Conservation (phyloP, 1,140 invertebrate species). For the Rhagoletis zephyria region DNA sequence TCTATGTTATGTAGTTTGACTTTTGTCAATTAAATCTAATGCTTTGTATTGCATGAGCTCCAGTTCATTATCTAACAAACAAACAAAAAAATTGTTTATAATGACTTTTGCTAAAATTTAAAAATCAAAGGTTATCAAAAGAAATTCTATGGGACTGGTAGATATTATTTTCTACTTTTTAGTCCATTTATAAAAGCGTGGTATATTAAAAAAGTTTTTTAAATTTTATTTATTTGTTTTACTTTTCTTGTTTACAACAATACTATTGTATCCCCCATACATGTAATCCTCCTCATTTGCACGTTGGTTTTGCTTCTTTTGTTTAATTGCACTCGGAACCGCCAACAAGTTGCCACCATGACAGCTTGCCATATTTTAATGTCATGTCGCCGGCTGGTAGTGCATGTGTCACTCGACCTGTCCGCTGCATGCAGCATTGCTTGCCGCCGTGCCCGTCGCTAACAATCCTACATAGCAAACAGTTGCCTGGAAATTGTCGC, state of each 20-base stretch:
- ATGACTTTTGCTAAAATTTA: too few species aligned
- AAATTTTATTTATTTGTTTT: neutral
- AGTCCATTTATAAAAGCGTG: too few species aligned
- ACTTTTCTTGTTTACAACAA: neutral
- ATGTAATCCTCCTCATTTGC: constrained; percentile 44
- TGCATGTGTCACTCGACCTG: constrained; percentile 50
- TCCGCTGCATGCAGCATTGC: constrained; percentile 8
- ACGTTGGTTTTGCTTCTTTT: constrained; percentile 13
- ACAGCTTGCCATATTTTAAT: constrained; percentile 49
- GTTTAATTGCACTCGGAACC: constrained; percentile 46
- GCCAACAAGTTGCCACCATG: constrained; percentile 49
- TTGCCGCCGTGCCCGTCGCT: neutral
- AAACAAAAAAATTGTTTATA: too few species aligned
- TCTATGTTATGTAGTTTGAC: too few species aligned
- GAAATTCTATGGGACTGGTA: too few species aligned
- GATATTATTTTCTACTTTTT: too few species aligned
- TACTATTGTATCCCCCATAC: neutral
- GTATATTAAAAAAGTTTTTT: too few species aligned
- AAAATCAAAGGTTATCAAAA: too few species aligned
- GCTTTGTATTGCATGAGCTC: too few species aligned
- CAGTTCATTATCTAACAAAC: too few species aligned
- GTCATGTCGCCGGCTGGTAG: constrained; percentile 48
- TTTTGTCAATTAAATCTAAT: too few species aligned
- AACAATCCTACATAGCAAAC: neutral
- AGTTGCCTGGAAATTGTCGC: constrained; percentile 40